Evolutionary conservation across 2,888 invertebrate genomes (phyloP).

Genomic region (Tetranychus piercei): DNA sequence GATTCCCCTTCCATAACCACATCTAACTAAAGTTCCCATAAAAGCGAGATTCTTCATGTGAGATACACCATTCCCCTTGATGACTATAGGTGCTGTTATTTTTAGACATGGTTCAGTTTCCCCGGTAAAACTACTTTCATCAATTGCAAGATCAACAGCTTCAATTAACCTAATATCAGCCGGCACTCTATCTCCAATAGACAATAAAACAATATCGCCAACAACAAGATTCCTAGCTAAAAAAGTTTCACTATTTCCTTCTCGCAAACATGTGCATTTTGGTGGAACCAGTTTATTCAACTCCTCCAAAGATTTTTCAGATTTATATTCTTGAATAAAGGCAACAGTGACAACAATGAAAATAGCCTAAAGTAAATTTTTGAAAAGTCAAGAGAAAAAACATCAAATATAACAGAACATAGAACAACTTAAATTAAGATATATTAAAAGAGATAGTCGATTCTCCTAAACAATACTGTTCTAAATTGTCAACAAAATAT

Average conservation of each 20-base stretch:
- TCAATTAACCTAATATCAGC: constrained; percentile 79
- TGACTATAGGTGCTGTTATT: constrained; percentile 32
- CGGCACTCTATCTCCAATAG: constrained; percentile 87
- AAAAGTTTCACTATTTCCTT: constrained; percentile 68
- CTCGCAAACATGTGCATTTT: constrained; percentile 67
- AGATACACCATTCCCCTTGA: constrained; percentile 54
- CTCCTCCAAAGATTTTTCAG: constrained; percentile 91
- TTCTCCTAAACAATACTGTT: too few relatives aligned
- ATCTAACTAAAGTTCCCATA: constrained; percentile 90
- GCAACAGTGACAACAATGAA: constrained; percentile 94
- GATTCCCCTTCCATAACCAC: constrained; percentile 91
- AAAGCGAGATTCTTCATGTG: constrained; percentile 87
- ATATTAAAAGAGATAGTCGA: too few relatives aligned
- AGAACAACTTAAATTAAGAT: too few relatives aligned
- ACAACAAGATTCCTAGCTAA: constrained; percentile 88
- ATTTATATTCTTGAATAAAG: constrained; percentile 89
- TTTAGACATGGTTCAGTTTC: constrained; percentile 85
- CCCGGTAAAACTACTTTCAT: constrained; percentile 96
- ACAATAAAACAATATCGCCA: constrained; percentile 78
- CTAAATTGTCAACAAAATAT: neutral
- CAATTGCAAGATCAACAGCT: constrained; percentile 74
- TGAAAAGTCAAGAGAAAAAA: neutral
- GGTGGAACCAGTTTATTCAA: constrained; percentile 92
- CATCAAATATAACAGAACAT: too few relatives aligned
- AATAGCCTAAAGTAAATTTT: constrained; percentile 40